Evolutionary conservation across 2,797 vertebrate genomes (phyloP).

Genomic region (Lycodopsis pacificus): DNA sequence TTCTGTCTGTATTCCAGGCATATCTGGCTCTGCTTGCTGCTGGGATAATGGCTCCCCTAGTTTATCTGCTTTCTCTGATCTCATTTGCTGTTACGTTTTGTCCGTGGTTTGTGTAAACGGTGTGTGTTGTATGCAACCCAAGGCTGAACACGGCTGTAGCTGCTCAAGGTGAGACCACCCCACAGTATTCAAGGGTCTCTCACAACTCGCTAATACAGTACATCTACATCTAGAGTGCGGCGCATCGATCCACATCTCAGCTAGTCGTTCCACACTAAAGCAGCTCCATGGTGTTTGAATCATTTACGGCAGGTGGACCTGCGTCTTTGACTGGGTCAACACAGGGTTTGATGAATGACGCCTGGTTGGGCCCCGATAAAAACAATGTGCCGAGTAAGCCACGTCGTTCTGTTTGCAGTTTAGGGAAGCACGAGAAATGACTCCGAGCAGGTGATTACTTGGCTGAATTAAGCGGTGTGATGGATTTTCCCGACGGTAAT

Average conservation of each 20-base stretch:
- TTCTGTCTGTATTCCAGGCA: constrained; percentile 77
- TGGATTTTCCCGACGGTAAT: constrained; percentile 69
- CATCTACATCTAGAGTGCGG: constrained; percentile 29
- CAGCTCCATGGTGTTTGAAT: constrained; percentile 44
- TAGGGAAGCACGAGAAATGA: constrained; percentile 62
- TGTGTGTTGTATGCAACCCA: constrained; percentile 56
- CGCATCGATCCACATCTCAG: constrained; percentile 54
- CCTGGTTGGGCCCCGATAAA: constrained; percentile 30
- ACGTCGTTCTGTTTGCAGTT: constrained; percentile 55
- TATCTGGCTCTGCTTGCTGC: constrained; percentile 75
- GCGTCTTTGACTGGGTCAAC: constrained; percentile 46
- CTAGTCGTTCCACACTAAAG: constrained; percentile 12
- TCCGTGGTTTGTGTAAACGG: constrained; percentile 51
- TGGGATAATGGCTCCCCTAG: constrained; percentile 72
- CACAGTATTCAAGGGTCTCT: constrained; percentile 28
- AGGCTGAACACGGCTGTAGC: constrained; percentile 38
- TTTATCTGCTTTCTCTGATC: constrained; percentile 77
- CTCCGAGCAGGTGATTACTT: constrained; percentile 70
- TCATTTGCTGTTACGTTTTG: constrained; percentile 72
- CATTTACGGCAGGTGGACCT: constrained; percentile 38
- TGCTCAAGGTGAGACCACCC: constrained; percentile 63
- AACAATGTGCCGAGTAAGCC: constrained; percentile 59
- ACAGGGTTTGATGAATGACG: constrained; percentile 54
- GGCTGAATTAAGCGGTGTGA: constrained; percentile 65
- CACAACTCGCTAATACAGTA: constrained; percentile 20